Conservation (phyloP, 2,113 vertebrate species). For the Ia io region DNA sequence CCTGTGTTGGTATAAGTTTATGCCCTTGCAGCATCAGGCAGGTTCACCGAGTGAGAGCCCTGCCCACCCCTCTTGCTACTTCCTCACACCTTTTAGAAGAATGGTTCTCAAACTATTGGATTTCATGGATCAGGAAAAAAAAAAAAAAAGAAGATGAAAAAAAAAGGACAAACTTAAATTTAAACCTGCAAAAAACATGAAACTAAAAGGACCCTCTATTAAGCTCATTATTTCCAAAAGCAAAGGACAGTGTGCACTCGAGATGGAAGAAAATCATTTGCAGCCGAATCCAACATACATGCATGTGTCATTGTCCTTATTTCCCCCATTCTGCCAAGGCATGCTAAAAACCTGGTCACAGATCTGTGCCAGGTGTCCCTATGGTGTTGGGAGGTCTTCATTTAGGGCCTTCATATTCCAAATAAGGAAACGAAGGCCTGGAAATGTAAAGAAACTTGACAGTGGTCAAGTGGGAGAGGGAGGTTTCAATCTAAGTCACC, state of each 20-base stretch:
- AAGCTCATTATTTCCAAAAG: background rate
- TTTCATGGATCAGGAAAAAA: background rate
- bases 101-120: background rate
- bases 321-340: background rate
- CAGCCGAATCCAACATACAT: rapidly evolving
- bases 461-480: background rate
- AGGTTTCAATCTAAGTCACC: background rate
- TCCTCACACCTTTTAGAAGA: background rate
- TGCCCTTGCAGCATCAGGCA: background rate
- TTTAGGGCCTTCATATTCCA: background rate
- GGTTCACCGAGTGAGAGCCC: background rate
- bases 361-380: background rate
- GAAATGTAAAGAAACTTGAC: background rate
- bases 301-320: rapidly evolving
- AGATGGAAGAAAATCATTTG: background rate
- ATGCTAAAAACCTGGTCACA: background rate
- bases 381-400: too few species aligned
- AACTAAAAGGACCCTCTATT: background rate
- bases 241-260: background rate
- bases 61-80: background rate
- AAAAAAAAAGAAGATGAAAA: background rate
- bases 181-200: background rate
- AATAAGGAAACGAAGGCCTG: background rate
- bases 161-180: background rate
- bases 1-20: background rate